These are phyloP conservation scores for Apodemus speciosus DNA, from an alignment of 2,113 vertebrate genomes.

Conservation along the genomic window DNA sequence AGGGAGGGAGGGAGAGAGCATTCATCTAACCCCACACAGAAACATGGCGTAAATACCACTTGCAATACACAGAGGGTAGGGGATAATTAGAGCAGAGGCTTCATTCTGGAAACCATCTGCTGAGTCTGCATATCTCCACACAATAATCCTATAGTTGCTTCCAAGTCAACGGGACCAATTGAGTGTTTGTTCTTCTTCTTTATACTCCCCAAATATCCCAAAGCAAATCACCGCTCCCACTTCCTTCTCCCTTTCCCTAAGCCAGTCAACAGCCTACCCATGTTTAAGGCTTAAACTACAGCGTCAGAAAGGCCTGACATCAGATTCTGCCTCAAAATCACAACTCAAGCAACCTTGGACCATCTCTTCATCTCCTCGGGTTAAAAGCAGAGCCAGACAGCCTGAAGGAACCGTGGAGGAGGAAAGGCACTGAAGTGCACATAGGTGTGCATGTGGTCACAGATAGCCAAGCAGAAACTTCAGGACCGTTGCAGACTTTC, in stretches of 20 bases:
- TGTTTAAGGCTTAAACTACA: not conserved
- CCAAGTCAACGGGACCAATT: not conserved
- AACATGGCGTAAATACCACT: not conserved
- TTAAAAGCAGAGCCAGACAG: not conserved
- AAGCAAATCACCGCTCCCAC: not conserved
- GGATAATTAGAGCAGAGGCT: not conserved
- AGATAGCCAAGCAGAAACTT: not conserved
- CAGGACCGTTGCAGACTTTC: not conserved
- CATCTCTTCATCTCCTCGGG: not conserved
- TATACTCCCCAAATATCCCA: not conserved
- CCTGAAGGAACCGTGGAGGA: not conserved
- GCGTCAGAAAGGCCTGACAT: not conserved
- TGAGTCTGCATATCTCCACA: not conserved
- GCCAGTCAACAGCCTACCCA: not conserved
- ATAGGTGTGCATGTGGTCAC: not conserved
- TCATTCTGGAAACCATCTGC: not conserved
- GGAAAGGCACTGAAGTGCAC: not conserved
- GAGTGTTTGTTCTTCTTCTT: not conserved
- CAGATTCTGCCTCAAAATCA: slow-evolving; percentile 1
- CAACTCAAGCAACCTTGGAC: not conserved
- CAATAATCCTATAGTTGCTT: not conserved
- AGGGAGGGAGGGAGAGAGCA: not conserved
- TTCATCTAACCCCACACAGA: not conserved
- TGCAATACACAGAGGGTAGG: not conserved
- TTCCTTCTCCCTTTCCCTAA: not conserved